Evolutionary conservation across 2,113 vertebrate genomes (phyloP).

Genomic region (Halcyon senegalensis): DNA sequence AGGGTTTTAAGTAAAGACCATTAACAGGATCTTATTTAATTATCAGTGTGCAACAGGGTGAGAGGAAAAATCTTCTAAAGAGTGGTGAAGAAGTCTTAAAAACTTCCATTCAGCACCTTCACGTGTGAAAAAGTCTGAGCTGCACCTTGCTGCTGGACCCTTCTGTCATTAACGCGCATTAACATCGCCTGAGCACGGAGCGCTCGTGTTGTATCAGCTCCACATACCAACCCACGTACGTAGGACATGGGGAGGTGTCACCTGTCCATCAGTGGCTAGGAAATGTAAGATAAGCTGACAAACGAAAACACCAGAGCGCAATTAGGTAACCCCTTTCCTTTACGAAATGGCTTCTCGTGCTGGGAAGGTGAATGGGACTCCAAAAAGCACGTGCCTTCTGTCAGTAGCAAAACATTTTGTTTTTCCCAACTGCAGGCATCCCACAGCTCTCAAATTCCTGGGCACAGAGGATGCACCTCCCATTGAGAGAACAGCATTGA

Average conservation of each 20-base stretch:
- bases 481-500: background rate
- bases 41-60: background rate
- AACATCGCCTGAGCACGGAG: background rate
- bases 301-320: background rate
- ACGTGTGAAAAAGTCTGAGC: fast-evolving
- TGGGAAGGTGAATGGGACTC: constrained; percentile 14
- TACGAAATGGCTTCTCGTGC: background rate
- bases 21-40: background rate
- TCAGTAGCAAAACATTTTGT: background rate
- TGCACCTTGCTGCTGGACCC: background rate
- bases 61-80: background rate
- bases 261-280: constrained; percentile 37
- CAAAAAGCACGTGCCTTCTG: background rate
- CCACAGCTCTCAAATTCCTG: constrained; percentile 22
- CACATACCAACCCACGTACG: background rate
- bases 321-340: constrained; percentile 55
- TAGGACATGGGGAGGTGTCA: constrained; percentile 3
- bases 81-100: background rate
- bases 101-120: background rate
- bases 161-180: background rate
- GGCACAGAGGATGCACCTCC: background rate
- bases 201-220: constrained; percentile 11
- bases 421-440: background rate
- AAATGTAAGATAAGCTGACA: constrained; percentile 27
- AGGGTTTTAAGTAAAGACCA: background rate